A percentile compares a stretch with the other conserved stretches of the same genome.
Conservation (phyloP, 2,113 vertebrate species). For the Alces alces region DNA sequence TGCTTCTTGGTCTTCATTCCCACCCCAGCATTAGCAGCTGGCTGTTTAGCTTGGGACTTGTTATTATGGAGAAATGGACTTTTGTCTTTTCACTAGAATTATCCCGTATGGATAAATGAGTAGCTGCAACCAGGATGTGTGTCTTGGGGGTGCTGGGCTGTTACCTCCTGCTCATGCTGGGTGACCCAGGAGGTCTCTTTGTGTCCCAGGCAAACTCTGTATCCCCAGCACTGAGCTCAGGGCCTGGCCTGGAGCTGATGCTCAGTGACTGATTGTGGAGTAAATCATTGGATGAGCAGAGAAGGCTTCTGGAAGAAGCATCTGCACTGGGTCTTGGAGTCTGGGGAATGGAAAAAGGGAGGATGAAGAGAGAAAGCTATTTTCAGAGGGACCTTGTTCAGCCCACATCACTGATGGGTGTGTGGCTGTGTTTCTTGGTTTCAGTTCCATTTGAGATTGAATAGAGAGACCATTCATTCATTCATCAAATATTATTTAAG, state of each 20-base stretch:
- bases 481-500: background rate
- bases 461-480: background rate
- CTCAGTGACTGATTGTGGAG: background rate
- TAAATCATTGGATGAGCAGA: background rate
- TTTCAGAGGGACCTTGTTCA: background rate
- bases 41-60: background rate
- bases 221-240: background rate
- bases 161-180: background rate
- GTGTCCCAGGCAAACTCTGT: background rate
- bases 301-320: background rate
- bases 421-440: background rate
- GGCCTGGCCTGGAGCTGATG: background rate
- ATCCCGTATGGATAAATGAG: background rate
- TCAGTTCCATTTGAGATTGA: background rate
- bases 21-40: background rate
- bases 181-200: background rate
- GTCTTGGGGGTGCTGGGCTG: background rate
- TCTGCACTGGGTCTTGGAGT: background rate
- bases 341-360: too few species aligned
- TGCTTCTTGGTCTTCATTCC: background rate
- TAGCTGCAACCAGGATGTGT: background rate
- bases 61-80: background rate
- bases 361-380: background rate
- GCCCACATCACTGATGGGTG: background rate
- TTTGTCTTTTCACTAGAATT: background rate